A percentile compares a stretch with the other conserved stretches of the same genome.
Evolutionary conservation across 2,888 invertebrate genomes (phyloP).

Genomic region (Barypeithes pellucidus): DNA sequence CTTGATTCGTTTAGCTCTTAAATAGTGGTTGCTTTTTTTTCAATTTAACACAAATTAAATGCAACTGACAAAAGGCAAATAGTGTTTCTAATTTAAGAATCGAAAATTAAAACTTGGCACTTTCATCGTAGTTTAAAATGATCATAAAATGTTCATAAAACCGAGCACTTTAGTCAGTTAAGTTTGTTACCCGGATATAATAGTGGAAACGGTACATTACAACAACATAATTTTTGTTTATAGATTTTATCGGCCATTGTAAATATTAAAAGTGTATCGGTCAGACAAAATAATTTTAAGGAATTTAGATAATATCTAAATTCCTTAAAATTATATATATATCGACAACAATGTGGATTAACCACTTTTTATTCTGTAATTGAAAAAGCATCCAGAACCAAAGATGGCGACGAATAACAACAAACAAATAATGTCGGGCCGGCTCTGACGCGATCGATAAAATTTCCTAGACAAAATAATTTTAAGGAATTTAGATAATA

Average conservation of each 20-base stretch:
- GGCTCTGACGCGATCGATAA: too few relatives aligned
- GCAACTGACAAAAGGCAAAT: constrained; percentile 18
- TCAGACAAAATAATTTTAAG: neutral
- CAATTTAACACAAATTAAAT: constrained; percentile 28
- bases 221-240: constrained; percentile 39
- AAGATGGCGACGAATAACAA: too few relatives aligned
- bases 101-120: constrained; percentile 32
- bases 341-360: too few relatives aligned
- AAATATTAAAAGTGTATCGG: neutral
- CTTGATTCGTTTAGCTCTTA: too few relatives aligned
- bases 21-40: too few relatives aligned
- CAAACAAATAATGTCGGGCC: too few relatives aligned
- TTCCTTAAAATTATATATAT: too few relatives aligned
- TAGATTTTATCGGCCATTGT: constrained; percentile 16
- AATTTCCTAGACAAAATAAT: too few relatives aligned
- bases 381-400: too few relatives aligned
- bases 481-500: too few relatives aligned
- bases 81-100: constrained; percentile 43
- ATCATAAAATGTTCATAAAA: constrained; percentile 34
- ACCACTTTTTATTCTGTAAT: too few relatives aligned
- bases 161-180: constrained; percentile 33
- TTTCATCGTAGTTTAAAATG: constrained; percentile 18
- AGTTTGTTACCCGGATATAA: constrained; percentile 26
- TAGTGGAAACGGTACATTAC: constrained; percentile 29
- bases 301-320: too few relatives aligned